Conservation (phyloP, 2,113 vertebrate genomes). For the Castor canadensis region DNA sequence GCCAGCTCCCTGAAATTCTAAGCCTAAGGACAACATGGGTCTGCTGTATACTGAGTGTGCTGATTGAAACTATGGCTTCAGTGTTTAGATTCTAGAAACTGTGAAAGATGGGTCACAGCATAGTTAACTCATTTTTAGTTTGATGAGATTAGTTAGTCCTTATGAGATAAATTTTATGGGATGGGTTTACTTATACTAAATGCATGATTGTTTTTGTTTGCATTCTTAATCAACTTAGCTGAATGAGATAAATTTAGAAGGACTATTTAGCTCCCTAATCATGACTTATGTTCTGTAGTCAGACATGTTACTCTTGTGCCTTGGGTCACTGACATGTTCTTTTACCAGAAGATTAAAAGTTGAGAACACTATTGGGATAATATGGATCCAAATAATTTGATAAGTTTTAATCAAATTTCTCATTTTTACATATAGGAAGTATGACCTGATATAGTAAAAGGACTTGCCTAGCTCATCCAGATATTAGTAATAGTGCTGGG, state of each 20-base stretch:
- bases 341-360: slow-evolving; percentile 11
- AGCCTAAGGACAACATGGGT: not conserved
- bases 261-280: not conserved
- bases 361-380: not conserved
- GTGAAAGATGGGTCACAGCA: not conserved
- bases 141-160: not conserved
- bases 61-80: not conserved
- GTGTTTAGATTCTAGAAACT: not conserved
- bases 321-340: no score
- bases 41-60: not conserved
- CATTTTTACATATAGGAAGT: not conserved
- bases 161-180: not conserved
- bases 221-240: not conserved
- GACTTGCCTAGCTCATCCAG: not conserved
- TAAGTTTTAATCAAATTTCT: not conserved
- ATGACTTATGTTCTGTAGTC: not conserved
- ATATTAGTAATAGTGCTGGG: not conserved
- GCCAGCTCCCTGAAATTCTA: not conserved
- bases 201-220: not conserved
- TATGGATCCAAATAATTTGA: not conserved
- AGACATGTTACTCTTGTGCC: no score
- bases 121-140: not conserved
- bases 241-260: not conserved
- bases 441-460: not conserved
- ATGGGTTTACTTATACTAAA: not conserved